Base-by-base conservation (phyloP, 1,140 invertebrate genomes). In the Rhagoletis zephyria region DNA sequence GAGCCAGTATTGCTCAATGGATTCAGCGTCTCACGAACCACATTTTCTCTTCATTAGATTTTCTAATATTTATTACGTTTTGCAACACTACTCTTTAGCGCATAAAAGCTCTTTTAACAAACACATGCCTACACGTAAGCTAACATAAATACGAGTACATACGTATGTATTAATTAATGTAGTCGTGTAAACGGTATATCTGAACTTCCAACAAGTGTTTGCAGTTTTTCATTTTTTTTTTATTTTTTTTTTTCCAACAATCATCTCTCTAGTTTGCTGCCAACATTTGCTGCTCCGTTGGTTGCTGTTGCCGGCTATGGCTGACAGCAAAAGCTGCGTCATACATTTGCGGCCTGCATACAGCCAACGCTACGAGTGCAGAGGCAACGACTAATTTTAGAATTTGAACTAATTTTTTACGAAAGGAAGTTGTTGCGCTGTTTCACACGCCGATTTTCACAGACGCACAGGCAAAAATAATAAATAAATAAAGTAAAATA, bases 371-470 rank as follows among this genome's bases (percentile, higher is more conserved):
- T n/a, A n/a, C n/a, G 3, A 40, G 12, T 5, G 67, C 67, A 16
- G 40, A 4, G 56, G 48, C 45, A 81, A 19, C n/a, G 74, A 81
- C 51, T 81, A 81, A 81, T 81, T 81, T 81, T 81, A 81, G 74
- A 81, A 81, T 81, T 81, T 81, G 74, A 81, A 81, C 74, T 56
- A 81, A 81, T 81, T 81, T 81, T 81, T 81, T n/a, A 81, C 74
- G 48, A 81, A 81, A 81, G 74, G 74, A 81, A 81, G 74, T 81
- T 81, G 74, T n/a, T 81, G 51, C 56, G 74, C 74, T 56, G n/a
- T 30, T 81, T 81, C 74, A 81, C 74, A 81, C 74, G 51, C 74
- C 51, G 74, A 51, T 81, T 81, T n/a, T 81, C 51, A 81, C 45
- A 81, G 51, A 56, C 30, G 48, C 51, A 19, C 51, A 12, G 74